Conservation (phyloP, 2,113 vertebrate species). For the Manacus vitellinus region DNA sequence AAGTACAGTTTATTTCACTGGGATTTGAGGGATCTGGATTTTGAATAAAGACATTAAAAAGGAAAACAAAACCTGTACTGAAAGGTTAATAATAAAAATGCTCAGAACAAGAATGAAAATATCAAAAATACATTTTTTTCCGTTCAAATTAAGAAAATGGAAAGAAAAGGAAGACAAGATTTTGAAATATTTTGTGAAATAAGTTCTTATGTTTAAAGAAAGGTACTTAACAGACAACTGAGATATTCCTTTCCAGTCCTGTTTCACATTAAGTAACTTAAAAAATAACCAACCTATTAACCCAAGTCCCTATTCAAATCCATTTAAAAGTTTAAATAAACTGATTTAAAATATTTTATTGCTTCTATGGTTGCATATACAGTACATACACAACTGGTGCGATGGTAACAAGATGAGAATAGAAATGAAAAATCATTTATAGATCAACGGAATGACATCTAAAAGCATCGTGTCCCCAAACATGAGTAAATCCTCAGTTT, state of each 20-base stretch:
- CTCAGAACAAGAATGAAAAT: not conserved
- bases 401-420: not conserved
- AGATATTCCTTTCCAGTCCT: not conserved
- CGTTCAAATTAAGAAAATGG: not conserved
- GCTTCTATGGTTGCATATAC: not conserved
- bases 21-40: not conserved
- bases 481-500: not conserved
- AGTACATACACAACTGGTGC: not conserved
- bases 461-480: not conserved
- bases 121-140: not conserved
- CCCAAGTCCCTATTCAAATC: not conserved
- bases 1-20: not conserved
- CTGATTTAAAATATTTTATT: conserved; percentile 2
- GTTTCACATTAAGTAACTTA: not conserved
- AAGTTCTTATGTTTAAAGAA: not conserved
- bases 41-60: not conserved
- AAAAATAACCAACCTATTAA: not conserved
- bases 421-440: not conserved
- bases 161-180: not conserved
- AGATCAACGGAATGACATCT: not conserved
- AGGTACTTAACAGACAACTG: not conserved
- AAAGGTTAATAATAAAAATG: not conserved
- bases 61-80: not conserved
- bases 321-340: not conserved
- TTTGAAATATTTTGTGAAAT: not conserved